Base-by-base conservation (phyloP, 2,888 invertebrate genomes). In the Tupiocoris notatus region DNA sequence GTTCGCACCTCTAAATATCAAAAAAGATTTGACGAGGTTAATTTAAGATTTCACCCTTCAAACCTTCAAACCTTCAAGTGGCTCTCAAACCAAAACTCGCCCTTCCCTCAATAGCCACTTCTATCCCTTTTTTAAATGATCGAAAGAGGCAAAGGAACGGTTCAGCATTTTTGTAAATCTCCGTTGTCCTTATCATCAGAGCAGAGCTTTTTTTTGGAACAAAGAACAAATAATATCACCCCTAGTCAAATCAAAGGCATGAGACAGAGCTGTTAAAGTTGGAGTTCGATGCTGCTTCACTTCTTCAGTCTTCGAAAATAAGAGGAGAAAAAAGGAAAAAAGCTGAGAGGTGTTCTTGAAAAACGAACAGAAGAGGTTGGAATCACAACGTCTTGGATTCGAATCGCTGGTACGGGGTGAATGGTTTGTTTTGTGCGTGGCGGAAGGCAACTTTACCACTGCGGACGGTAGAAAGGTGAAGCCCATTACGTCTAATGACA, bases 401-500 rank as follows among this genome's bases (percentile, higher is more conserved):
- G 39, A 39, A 39, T 39, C 39, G 39, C 39, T 39, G 39, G 39
- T 12, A 12, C 39, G 39, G 39, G 39, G 3, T 39, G 3, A 12
- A 39, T 39, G n/a, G n/a, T n/a, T n/a, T n/a, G 39, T 39, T 39
- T 39, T 39, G 39, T 39, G 39, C 39, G 39, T 39, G 39, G 39
- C 12, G 39, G 39, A 39, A 39, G 39, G 3, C 39, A 12, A 12
- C 12, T 39, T 39, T n/a, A n/a, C n/a, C n/a, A 39, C 39, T 3
- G 39, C 39, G 39, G 39, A 39, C 39, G 39, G 39, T 39, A 12
- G 39, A 39, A 39, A 39, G 39, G 39, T 39, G 39, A 39, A 39
- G 39, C 39, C 65, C 65, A 65, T 65, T 65, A 65, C 65, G 25
- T 25, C 65, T 65, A 65, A 65, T 65, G 65, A 65, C 39, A 65